Evolutionary conservation across 2,797 vertebrate genomes (phyloP).

Genomic region (Chiroxiphia lanceolata): DNA sequence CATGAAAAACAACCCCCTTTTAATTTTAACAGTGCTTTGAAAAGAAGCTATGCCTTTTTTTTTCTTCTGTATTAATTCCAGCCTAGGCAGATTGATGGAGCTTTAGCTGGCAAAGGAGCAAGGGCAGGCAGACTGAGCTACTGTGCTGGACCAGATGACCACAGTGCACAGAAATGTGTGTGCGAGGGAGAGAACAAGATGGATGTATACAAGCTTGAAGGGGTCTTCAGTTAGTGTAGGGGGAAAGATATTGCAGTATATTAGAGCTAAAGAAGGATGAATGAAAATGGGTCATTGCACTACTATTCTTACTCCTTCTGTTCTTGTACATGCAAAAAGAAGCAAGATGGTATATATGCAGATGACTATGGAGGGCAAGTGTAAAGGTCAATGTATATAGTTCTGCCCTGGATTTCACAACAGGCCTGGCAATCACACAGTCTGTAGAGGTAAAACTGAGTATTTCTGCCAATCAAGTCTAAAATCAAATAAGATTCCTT

Average conservation of each 20-base stretch:
- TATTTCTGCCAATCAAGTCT: background rate
- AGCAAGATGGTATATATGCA: conserved; percentile 62
- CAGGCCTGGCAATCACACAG: background rate
- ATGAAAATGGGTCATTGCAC: conserved; percentile 47
- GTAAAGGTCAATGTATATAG: conserved; percentile 31
- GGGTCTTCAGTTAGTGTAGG: background rate
- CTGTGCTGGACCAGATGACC: background rate
- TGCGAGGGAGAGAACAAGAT: background rate
- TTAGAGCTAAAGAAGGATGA: background rate
- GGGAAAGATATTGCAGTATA: background rate
- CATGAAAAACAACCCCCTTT: background rate
- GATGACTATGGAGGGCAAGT: conserved; percentile 24
- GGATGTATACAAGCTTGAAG: background rate
- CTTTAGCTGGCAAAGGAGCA: background rate
- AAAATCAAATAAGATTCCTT: background rate
- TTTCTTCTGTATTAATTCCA: background rate
- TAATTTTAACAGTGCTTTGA: background rate
- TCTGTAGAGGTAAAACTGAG: background rate
- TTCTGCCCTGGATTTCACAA: conserved; percentile 47
- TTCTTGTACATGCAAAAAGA: conserved; percentile 18
- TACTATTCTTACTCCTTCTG: conserved; percentile 58
- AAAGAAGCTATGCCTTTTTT: background rate
- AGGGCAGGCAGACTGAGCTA: background rate
- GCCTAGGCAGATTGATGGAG: background rate
- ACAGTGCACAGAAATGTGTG: background rate